Evolutionary conservation across 2,113 vertebrate genomes (phyloP).

Genomic region (Atlantisia rogersi): DNA sequence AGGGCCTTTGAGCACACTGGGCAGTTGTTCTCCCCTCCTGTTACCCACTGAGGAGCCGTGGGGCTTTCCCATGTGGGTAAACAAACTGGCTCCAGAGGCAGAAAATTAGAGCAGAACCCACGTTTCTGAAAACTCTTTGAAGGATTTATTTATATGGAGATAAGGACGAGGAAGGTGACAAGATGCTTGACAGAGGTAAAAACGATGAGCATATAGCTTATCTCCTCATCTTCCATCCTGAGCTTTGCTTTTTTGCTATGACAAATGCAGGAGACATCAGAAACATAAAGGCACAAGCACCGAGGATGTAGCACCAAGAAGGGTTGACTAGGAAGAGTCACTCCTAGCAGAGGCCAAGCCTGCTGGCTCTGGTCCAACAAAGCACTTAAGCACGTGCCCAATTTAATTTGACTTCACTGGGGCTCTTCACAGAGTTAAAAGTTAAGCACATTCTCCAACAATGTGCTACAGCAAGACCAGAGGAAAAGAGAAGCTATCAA

Average conservation of each 20-base stretch:
- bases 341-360: neutral
- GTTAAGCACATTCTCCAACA: conserved; percentile 5
- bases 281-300: conserved; percentile 13
- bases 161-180: neutral
- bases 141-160: conserved; percentile 24
- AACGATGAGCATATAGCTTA: neutral
- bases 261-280: neutral
- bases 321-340: neutral
- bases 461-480: neutral
- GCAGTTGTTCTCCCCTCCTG: neutral
- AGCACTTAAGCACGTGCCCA: conserved; percentile 14
- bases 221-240: neutral
- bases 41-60: neutral
- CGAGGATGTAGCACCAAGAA: neutral
- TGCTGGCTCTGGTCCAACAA: conserved; percentile 15
- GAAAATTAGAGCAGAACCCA: conserved; percentile 22
- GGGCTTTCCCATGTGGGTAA: neutral
- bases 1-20: neutral
- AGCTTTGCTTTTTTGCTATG: neutral
- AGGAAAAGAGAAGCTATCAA: neutral
- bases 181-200: neutral
- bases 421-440: neutral
- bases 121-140: conserved; percentile 12
- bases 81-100: neutral
- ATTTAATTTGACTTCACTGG: conserved; percentile 3